Base-by-base conservation (phyloP, 2,888 invertebrate species). In the Drosophila macrospina region DNA sequence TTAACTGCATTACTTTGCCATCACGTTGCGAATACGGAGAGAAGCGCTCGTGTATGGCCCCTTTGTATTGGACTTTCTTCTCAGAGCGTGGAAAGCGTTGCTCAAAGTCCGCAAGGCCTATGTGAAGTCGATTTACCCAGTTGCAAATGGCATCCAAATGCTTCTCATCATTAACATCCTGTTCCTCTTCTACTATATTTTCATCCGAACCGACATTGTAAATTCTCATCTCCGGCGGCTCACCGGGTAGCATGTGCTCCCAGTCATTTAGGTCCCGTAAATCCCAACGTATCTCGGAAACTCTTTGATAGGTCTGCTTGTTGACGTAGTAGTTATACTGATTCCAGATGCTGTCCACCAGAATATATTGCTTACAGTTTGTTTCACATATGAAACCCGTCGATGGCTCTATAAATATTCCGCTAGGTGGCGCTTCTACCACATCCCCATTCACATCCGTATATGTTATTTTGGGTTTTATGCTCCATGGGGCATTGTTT, bases 281-380 rank as follows among this genome's bases (percentile, higher is more conserved):
- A 75, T 96, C 94, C 93, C 95, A 96, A 69, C 93, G 93, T 4
- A 96, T 87, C 0, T 93, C 90, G 6, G 91, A 91, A 1, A 95
- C 93, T 8, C 88, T 74, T 57, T 93, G 93, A 51, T 86, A 89
- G 5, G 92, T 92, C 91, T 96, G 96, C 82, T 95, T 91, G 83
- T 96, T 95, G 0, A 95, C 95, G 93, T 96, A 97, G 91, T 97
- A 98, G 92, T 98, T 98, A 52, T 94, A 93, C 87, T 97, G 93
- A 86, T 98, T 97, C 95, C 98, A 98, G 52, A 98, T 92, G 75
- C 96, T 95, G 88, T 98, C 97, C 4, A 98, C 93, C 0, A 95
- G 94, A 30, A 95, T 94, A 85, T 97, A 98, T 66, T 94, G 93
- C 2, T 93, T 91, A 20, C 94, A 93, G 39, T 92, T 89, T 0